Percentiles rank a stretch among this genome's conserved stretches.
These are phyloP conservation scores for Heliothis peltigera DNA, from an alignment of 2,888 invertebrate genomes.

Conservation along the genomic window DNA sequence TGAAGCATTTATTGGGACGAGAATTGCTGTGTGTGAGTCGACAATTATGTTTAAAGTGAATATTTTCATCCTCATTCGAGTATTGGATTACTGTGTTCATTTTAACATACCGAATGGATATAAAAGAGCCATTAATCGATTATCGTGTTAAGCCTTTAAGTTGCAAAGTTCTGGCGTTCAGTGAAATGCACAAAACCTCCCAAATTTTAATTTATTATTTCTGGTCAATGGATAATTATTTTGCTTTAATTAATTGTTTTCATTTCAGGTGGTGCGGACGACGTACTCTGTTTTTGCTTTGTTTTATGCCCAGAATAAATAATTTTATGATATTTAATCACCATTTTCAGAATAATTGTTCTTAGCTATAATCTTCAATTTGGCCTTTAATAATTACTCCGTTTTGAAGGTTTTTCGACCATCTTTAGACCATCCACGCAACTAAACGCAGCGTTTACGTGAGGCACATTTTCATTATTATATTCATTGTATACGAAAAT, in stretches of 20 bases:
- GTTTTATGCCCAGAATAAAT: conserved; percentile 78
- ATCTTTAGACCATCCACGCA: too few species aligned
- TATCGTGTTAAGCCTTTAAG: conserved; percentile 42
- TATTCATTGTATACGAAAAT: neutral
- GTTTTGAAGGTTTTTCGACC: too few species aligned
- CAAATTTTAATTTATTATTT: conserved; percentile 51
- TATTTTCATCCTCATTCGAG: conserved; percentile 15
- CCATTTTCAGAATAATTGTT: too few species aligned
- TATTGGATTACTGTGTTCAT: conserved; percentile 33
- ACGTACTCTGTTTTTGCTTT: conserved; percentile 84
- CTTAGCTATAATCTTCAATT: too few species aligned
- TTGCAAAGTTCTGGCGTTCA: conserved; percentile 29
- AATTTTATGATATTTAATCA: conserved; percentile 20
- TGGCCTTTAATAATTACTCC: too few species aligned
- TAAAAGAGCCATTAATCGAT: conserved; percentile 32
- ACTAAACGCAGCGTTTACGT: neutral
- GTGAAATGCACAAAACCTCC: conserved; percentile 35
- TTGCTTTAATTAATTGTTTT: conserved; percentile 51
- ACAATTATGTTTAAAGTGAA: conserved; percentile 14
- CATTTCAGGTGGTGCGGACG: conserved; percentile 79
- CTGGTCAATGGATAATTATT: conserved; percentile 48
- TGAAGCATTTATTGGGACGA: neutral
- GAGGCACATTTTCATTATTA: neutral
- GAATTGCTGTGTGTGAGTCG: neutral
- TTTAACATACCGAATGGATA: conserved; percentile 31